These are phyloP conservation scores for Limulus polyphemus DNA, from an alignment of 2,888 invertebrate species.

Conservation along the genomic window DNA sequence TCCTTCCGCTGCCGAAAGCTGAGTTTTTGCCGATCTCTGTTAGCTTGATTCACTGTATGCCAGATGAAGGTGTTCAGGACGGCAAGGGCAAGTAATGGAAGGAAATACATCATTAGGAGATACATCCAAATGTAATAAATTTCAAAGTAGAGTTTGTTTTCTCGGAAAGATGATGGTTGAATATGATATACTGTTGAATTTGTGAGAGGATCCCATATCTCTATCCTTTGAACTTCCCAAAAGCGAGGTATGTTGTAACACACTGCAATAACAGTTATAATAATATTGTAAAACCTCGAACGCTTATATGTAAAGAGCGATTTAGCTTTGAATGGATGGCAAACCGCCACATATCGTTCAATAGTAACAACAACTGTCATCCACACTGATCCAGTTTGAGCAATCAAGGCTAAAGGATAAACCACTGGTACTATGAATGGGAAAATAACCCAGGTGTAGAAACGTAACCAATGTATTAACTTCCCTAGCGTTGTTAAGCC, in stretches of 20 bases:
- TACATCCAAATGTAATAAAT: conserved; percentile 92
- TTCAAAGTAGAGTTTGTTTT: conserved; percentile 54
- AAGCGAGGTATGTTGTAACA: conserved; percentile 68
- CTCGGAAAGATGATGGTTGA: conserved; percentile 52
- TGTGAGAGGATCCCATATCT: conserved; percentile 6
- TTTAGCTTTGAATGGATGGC: conserved; percentile 64
- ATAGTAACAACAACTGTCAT: conserved; percentile 54
- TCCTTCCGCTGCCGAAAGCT: conserved; percentile 82
- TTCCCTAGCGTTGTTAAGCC: conserved; percentile 49
- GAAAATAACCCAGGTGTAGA: conserved; percentile 53
- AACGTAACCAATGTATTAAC: conserved; percentile 30
- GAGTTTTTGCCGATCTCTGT: conserved; percentile 73
- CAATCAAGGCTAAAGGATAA: conserved; percentile 67
- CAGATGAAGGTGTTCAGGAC: conserved; percentile 84
- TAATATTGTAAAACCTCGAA: conserved; percentile 69
- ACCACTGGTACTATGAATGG: conserved; percentile 68
- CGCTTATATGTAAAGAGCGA: conserved; percentile 80
- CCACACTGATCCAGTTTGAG: conserved; percentile 82
- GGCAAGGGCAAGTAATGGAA: conserved; percentile 78
- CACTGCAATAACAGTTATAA: conserved; percentile 64
- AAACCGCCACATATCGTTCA: conserved; percentile 77
- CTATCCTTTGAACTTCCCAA: conserved; percentile 44
- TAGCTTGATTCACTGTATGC: conserved; percentile 74
- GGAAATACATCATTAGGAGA: conserved; percentile 80
- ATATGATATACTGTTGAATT: conserved; percentile 19